Evolutionary conservation across 2,888 invertebrate species (phyloP).

Genomic region (Habroteleia sp.): DNA sequence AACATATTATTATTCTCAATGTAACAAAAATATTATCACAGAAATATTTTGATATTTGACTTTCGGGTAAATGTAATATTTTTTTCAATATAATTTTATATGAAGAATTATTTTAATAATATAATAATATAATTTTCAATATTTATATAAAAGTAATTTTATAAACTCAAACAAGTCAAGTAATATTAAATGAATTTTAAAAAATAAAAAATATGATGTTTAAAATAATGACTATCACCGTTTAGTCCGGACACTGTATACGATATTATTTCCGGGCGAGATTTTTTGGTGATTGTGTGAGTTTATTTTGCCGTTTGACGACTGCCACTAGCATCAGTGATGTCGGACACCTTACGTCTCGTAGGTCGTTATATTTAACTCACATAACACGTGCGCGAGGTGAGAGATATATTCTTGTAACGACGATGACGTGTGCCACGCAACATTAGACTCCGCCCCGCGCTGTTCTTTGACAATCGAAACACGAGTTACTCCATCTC

Average conservation of each 20-base stretch:
- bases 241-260: slow-evolving; percentile 20
- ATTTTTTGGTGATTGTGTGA: slow-evolving; percentile 45
- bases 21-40: no score
- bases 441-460: slow-evolving; percentile 56
- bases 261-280: slow-evolving; percentile 32
- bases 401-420: slow-evolving; percentile 64
- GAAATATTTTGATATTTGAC: no score
- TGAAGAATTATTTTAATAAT: no score
- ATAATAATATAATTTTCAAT: no score
- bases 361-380: slow-evolving; percentile 61
- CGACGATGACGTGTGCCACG: slow-evolving; percentile 55
- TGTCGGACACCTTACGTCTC: slow-evolving; percentile 64
- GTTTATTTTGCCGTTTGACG: slow-evolving; percentile 53
- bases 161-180: no score
- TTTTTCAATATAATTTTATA: no score
- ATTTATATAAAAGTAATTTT: no score
- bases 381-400: slow-evolving; percentile 61
- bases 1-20: no score
- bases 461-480: slow-evolving; percentile 55
- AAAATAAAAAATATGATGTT: no score
- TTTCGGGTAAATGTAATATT: no score
- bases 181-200: no score
- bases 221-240: not conserved
- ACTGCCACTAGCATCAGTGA: slow-evolving; percentile 59
- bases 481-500: slow-evolving; percentile 45